These are phyloP conservation scores for Ammospiza caudacuta DNA, from an alignment of 2,113 vertebrate genomes.

Conservation along the genomic window DNA sequence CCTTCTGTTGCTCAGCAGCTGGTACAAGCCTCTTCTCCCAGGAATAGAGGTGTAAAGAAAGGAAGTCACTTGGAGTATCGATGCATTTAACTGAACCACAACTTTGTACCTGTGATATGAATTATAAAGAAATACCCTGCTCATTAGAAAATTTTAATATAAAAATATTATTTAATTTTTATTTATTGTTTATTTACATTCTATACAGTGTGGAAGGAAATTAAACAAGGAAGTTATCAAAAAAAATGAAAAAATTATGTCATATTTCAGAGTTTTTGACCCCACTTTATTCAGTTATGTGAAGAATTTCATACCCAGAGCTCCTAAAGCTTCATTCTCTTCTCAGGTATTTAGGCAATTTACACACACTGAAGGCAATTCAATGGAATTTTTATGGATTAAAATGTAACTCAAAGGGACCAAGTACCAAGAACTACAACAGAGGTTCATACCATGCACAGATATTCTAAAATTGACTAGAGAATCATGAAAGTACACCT, in stretches of 20 bases:
- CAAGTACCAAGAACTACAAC: neutral
- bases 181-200: neutral
- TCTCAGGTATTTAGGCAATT: neutral
- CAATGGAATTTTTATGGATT: neutral
- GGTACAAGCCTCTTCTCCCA: neutral
- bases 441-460: neutral
- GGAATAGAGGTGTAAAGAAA: neutral
- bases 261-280: neutral
- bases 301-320: neutral
- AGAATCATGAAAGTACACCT: neutral
- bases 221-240: neutral
- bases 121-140: neutral
- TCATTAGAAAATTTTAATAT: neutral
- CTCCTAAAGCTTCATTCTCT: neutral
- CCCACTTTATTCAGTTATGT: neutral
- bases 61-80: neutral
- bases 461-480: neutral
- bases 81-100: neutral
- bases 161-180: neutral
- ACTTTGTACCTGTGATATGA: neutral
- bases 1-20: conserved; percentile 5
- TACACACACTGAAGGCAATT: neutral
- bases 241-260: neutral
- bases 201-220: neutral
- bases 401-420: neutral